Evolutionary conservation across 2,888 invertebrate species (phyloP), one percentile per base, ranked within the genome.

Genomic region (Troglohyphantes excavatus): DNA sequence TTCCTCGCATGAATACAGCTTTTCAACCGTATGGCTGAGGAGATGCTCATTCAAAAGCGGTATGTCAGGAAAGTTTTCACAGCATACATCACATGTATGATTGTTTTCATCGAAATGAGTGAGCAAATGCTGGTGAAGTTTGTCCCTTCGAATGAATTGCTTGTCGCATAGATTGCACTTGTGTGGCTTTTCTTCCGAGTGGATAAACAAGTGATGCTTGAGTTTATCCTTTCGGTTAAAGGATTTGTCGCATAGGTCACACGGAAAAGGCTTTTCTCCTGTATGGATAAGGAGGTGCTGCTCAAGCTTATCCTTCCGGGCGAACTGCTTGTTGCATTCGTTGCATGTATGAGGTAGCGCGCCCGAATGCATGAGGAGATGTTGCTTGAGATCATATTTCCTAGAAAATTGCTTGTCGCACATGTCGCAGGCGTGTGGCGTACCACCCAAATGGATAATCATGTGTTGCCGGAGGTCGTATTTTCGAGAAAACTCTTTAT

Each of bases 161-260:
- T 73, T 43, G 17, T 73, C 39, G 21, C 73, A 73, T 9, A 73
- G 21, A 3, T 73, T 23, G 39, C 73, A 73, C 17, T 17, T 43
- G 17, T 46, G 27, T 26, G 46, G 46, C 23, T 73, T 73, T 2
- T 73, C 73, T 11, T 11, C 53, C 2, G 73, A 19, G 46, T 73
- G 73, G 7, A 21, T 23, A 13, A 11, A 11, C 6, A 13, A 21
- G 27, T 73, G 73, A 11, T 33, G 27, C 19, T 53, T 43, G 9
- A 73, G 23, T 21, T 23, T 46, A 11, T 23, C 46, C 17, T 11
- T 73, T 5, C 5, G 23, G 13, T 33, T 9, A 11, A 46, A 73
- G 0, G 9, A 23, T 21, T 73, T 73, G 21, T 46, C 19, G 33
- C 73, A 73, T 13, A 46, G 19, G 17, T 73, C 73, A 46, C 73